These are phyloP conservation scores for Saccopteryx bilineata DNA, from an alignment of 2,113 vertebrate species.

Conservation along the genomic window DNA sequence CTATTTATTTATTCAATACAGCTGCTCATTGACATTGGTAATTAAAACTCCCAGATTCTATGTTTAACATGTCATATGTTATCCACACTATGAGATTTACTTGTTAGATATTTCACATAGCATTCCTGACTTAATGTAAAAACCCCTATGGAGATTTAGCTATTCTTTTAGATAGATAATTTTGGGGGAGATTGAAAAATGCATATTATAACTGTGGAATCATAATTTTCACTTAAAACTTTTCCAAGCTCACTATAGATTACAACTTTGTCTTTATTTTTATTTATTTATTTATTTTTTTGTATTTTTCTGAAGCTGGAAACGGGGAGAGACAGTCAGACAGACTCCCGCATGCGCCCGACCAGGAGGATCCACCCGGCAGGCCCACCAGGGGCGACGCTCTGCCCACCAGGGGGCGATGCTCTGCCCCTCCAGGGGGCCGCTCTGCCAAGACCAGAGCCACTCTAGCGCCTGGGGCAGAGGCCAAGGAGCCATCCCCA, in stretches of 20 bases:
- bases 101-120: background rate
- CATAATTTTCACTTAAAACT: background rate
- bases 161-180: background rate
- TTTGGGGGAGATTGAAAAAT: background rate
- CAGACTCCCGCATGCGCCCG: too few relatives aligned
- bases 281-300: too few relatives aligned
- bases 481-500: too few relatives aligned
- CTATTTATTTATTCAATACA: background rate
- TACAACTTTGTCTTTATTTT: background rate
- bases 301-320: too few relatives aligned
- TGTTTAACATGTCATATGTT: background rate
- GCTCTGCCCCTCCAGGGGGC: too few relatives aligned
- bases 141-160: background rate
- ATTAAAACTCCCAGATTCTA: background rate
- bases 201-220: background rate
- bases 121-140: background rate
- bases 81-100: background rate
- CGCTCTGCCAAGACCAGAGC: too few relatives aligned
- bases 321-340: too few relatives aligned
- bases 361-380: too few relatives aligned
- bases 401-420: too few relatives aligned
- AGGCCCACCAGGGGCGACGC: too few relatives aligned
- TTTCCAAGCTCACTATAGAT: background rate
- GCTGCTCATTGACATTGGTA: background rate
- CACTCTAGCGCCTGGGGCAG: too few relatives aligned